Conservation (phyloP, 2,888 invertebrate species). For the Nephrocerus scutellatus region DNA sequence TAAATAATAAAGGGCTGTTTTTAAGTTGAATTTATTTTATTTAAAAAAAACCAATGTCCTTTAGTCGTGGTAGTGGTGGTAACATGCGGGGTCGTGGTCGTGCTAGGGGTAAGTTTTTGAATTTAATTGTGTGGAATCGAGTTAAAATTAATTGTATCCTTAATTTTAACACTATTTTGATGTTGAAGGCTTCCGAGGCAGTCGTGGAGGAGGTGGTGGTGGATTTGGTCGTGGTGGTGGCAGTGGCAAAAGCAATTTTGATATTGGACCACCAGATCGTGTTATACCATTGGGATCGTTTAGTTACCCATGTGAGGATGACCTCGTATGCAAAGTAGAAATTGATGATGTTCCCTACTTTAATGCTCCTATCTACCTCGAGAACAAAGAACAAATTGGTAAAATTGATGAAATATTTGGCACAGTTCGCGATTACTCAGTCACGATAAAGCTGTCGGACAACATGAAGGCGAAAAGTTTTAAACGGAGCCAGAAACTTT, state of each 20-base stretch:
- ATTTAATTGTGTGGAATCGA: slow-evolving; percentile 15
- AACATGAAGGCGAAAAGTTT: slow-evolving; percentile 89
- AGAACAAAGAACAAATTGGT: slow-evolving; percentile 95
- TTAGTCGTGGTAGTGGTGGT: too few species aligned
- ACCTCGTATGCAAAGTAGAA: slow-evolving; percentile 86
- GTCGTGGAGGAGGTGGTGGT: slow-evolving; percentile 45
- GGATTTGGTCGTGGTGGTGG: slow-evolving; percentile 51
- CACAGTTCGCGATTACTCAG: slow-evolving; percentile 85
- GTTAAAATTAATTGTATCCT: too few species aligned
- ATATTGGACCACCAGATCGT: slow-evolving; percentile 70
- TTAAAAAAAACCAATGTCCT: too few species aligned
- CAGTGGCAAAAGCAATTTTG: slow-evolving; percentile 53
- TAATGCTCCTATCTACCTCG: slow-evolving; percentile 93
- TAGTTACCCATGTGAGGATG: slow-evolving; percentile 87
- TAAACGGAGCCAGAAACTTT: slow-evolving; percentile 74
- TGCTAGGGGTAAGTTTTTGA: slow-evolving; percentile 31
- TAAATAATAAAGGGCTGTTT: too few species aligned
- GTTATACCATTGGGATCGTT: slow-evolving; percentile 79
- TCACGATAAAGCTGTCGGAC: slow-evolving; percentile 91
- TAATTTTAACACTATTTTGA: too few species aligned
- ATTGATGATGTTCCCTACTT: slow-evolving; percentile 96
- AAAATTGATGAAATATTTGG: slow-evolving; percentile 99
- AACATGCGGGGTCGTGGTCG: too few species aligned
- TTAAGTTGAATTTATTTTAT: too few species aligned
- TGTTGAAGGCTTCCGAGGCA: slow-evolving; percentile 34